Evolutionary conservation across 2,113 vertebrate species (phyloP), one percentile per base, ranked within the genome.

Genomic region (Percopsis transmontana): DNA sequence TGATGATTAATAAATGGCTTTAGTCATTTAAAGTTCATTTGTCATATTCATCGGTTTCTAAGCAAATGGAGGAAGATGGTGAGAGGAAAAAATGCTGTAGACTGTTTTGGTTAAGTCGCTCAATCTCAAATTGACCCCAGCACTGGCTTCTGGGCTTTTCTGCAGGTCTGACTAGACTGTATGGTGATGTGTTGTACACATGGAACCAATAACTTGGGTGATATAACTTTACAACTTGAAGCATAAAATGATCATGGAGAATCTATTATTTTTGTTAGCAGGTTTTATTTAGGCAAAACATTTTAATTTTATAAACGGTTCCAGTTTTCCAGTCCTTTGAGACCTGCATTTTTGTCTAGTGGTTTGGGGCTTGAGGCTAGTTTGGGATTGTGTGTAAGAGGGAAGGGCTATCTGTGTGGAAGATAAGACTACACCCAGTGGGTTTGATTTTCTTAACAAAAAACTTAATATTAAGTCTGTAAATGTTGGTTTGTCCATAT

Each of bases 361-460:
- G 61, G 2, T 62, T 0, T 7, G 21, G 21, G 5, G 4, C 11
- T 14, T 45, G 42, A 48, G 66, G 73, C 80, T 72, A 77, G 68
- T 27, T 75, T 63, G 70, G 12, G 61, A 66, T 79, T 73, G 50
- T 58, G 66, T 80, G 59, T 62, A 65, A 10, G 38, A 19, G 21
- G 42, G 44, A 54, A 63, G 8, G 13, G 38, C 27, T 59, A 67
- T 73, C 45, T 53, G 68, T n/a, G 67, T 85, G 45, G 80, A 58
- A 2, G 72, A 87, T 79, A 2, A 77, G 85, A 84, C 81, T 87
- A 65, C 6, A 9, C 52, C 47, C 24, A 62, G 51, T n/a, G n/a
- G n/a, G n/a, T n/a, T n/a, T n/a, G n/a, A n/a, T n/a, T n/a, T n/a
- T n/a, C n/a, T n/a, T n/a, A n/a, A n/a, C n/a, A n/a, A n/a, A n/a